Evolutionary conservation across 2,888 invertebrate species (phyloP).

Genomic region (Amphipoea lucens): DNA sequence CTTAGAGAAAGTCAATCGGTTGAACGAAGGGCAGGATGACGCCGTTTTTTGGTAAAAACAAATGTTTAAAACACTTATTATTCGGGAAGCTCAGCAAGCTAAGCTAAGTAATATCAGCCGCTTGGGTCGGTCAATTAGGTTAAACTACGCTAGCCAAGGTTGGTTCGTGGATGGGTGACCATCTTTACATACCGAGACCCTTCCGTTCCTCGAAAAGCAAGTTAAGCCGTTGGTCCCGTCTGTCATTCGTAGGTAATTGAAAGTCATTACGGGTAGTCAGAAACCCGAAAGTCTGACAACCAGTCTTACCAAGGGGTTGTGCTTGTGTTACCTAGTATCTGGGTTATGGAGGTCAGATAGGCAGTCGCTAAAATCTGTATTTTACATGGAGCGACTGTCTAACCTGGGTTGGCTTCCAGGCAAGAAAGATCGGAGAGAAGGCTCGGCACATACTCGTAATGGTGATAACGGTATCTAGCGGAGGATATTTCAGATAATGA

Average conservation of each 20-base stretch:
- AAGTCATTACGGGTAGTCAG: neutral
- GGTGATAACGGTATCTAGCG: too few relatives aligned
- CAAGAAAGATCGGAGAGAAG: too few relatives aligned
- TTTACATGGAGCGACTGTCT: too few relatives aligned
- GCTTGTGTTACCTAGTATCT: too few relatives aligned
- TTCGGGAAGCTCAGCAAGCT: neutral
- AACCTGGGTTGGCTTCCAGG: too few relatives aligned
- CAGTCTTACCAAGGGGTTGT: too few relatives aligned
- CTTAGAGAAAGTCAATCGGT: conserved; percentile 18
- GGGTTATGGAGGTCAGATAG: too few relatives aligned
- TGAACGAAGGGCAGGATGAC: conserved; percentile 24
- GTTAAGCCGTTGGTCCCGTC: too few relatives aligned
- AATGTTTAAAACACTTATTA: neutral
- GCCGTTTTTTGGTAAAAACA: conserved; percentile 46
- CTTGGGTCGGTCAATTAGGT: neutral
- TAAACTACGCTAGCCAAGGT: neutral
- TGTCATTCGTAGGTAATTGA: neutral
- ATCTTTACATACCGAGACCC: too few relatives aligned
- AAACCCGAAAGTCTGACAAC: too few relatives aligned
- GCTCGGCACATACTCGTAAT: too few relatives aligned
- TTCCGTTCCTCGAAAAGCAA: neutral
- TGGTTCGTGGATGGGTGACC: neutral
- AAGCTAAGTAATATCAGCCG: neutral
- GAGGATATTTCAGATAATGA: neutral
- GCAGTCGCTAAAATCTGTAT: too few relatives aligned